Conservation (phyloP, 2,888 invertebrate species). For the Rhodophaea formosa region DNA sequence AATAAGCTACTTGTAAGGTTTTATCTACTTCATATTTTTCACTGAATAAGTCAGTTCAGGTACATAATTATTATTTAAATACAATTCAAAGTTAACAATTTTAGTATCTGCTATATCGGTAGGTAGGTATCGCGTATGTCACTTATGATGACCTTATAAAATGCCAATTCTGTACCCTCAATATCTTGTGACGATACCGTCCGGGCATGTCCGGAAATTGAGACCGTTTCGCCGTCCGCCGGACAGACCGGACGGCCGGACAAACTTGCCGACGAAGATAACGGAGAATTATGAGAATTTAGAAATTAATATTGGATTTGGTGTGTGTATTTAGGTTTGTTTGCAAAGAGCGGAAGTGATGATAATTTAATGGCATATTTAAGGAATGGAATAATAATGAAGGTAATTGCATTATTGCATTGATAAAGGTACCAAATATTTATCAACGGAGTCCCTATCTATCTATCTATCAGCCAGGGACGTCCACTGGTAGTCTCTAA, state of each 20-base stretch:
- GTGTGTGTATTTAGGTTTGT: slow-evolving; percentile 10
- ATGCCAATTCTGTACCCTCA: too few species aligned
- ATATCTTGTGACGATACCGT: slow-evolving; percentile 18
- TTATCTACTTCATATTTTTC: too few species aligned
- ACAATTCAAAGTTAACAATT: too few species aligned
- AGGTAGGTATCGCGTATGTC: too few species aligned
- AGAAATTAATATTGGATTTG: slow-evolving; percentile 18
- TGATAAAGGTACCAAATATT: neutral
- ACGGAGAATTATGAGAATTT: slow-evolving; percentile 18
- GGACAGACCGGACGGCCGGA: slow-evolving; percentile 32
- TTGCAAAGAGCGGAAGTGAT: neutral
- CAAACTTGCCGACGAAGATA: slow-evolving; percentile 27
- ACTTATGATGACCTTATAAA: too few species aligned
- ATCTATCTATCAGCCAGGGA: too few species aligned
- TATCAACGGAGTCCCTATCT: too few species aligned
- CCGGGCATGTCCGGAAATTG: slow-evolving; percentile 24
- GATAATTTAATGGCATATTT: neutral
- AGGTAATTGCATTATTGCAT: neutral
- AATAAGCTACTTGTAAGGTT: too few species aligned
- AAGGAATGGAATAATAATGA: neutral
- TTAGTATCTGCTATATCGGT: too few species aligned
- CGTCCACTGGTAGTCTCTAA: too few species aligned
- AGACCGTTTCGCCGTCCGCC: slow-evolving; percentile 11
- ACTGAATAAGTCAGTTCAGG: too few species aligned
- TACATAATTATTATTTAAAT: too few species aligned